phyloP scores from a whole-genome alignment of 2,888 invertebrate species.

The Ethmia dodecea region DNA sequence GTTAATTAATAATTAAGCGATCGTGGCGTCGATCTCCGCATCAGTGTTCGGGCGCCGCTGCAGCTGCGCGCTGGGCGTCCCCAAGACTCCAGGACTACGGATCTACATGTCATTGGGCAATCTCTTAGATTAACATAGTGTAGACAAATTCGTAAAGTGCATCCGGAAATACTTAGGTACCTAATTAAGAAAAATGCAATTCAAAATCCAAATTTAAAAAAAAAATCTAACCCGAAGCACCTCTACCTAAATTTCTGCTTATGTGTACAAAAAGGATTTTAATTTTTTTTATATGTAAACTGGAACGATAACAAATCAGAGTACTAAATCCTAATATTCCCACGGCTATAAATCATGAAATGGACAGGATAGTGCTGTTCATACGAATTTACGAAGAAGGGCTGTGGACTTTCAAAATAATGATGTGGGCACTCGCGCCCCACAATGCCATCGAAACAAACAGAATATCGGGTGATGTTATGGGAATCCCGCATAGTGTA shows the following conservation, averaged over 20 bases:
- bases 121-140: too few relatives aligned
- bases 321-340: constrained; percentile 29
- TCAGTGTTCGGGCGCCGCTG: constrained; percentile 43
- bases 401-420: constrained; percentile 64
- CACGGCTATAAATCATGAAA: constrained; percentile 72
- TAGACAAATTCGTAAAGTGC: too few relatives aligned
- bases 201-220: too few relatives aligned
- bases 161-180: too few relatives aligned
- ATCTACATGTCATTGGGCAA: too few relatives aligned
- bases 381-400: constrained; percentile 70
- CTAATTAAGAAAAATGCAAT: too few relatives aligned
- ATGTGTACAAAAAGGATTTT: too few relatives aligned
- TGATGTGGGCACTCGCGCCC: constrained; percentile 73
- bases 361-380: constrained; percentile 63
- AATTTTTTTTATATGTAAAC: too few relatives aligned
- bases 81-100: background rate
- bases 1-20: constrained; percentile 74
- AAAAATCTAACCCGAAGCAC: too few relatives aligned
- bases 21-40: constrained; percentile 42
- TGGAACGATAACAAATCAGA: too few relatives aligned
- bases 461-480: constrained; percentile 58
- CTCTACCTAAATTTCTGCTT: too few relatives aligned
- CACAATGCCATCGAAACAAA: constrained; percentile 56
- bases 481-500: constrained; percentile 72
- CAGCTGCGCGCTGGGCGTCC: constrained; percentile 19